Base-by-base conservation (phyloP, 2,797 vertebrate species). In the Benthosema pterotum region DNA sequence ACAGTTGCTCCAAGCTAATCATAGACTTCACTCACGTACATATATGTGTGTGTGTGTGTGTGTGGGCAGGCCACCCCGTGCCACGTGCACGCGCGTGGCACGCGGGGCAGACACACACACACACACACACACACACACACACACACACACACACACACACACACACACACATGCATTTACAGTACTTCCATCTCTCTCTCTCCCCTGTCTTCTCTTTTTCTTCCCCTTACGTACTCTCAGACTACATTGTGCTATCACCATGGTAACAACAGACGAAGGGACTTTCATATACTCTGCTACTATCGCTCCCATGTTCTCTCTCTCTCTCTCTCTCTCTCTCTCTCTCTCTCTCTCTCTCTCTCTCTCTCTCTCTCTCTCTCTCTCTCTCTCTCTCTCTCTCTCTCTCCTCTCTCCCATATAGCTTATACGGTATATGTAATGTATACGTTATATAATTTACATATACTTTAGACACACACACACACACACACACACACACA, bases 191-290 rank as follows among this genome's bases (percentile, higher is more conserved):
- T 4, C 13, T 13, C 32, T 38, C 32, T 38, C 32, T 38, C 32
- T 38, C 32, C 53, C 66, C 63, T 46, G 17, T n/a, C 51, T 17
- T 46, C 38, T n/a, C 51, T 17, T 28, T 25, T 28, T 47, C 59
- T 55, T 14, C 69, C 60, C 58, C 47, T 69, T 78, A 57, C 58
- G 2, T 69, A 71, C 66, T 42, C 57, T 69, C 71, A 66, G 77
- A 56, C 75, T 78, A 79, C 74, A 61, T 70, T 62, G 80, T 77
- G 73, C 74, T 80, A 69, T 90, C 83, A 74, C 89, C 87, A 91
- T 91, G 85, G 87, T 75, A 89, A 89, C 89, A 88, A 69, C 77
- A 82, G 86, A 88, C 71, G 70, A 87, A 87, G 75, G 67, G 77
- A 83, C 82, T 80, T 83, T 83, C 82, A 9, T 19, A 71, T 70